These are phyloP conservation scores for Gobio occitaniae DNA, from an alignment of 2,797 vertebrate genomes.

Conservation along the genomic window DNA sequence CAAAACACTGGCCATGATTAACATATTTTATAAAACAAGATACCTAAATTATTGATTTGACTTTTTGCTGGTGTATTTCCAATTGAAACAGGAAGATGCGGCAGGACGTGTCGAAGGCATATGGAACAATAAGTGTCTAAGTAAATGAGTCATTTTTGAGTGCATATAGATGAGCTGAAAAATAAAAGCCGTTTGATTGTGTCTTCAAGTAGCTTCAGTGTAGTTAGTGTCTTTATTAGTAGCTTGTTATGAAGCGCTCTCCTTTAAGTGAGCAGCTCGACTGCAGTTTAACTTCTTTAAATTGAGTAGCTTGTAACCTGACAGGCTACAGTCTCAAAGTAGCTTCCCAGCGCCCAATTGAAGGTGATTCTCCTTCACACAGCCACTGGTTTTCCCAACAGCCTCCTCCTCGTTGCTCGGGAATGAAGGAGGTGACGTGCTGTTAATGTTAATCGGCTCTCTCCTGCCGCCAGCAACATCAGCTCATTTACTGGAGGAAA, in stretches of 20 bases:
- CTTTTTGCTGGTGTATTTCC: not conserved
- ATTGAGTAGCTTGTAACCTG: not conserved
- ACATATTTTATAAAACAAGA: not conserved
- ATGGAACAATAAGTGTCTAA: not conserved
- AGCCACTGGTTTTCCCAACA: constrained; percentile 31
- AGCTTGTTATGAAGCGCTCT: not conserved
- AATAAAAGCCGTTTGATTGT: not conserved
- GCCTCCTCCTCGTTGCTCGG: not conserved
- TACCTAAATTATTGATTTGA: not conserved
- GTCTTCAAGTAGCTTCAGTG: not conserved
- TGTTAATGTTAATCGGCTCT: constrained; percentile 32
- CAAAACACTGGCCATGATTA: not conserved
- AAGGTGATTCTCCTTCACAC: constrained; percentile 14
- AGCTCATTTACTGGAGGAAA: constrained; percentile 34
- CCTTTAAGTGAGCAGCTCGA: not conserved
- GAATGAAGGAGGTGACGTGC: constrained; percentile 9
- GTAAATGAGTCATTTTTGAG: not conserved
- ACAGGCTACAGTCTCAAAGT: not conserved
- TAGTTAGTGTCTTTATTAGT: not conserved
- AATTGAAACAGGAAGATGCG: not conserved
- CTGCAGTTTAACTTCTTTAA: constrained; percentile 2
- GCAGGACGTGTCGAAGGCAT: too few relatives aligned
- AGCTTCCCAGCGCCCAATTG: constrained; percentile 5
- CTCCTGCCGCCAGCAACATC: not conserved
- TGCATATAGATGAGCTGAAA: not conserved